Evolutionary conservation across 2,113 vertebrate species (phyloP).

Genomic region (Machaerirhynchus nigripectus): DNA sequence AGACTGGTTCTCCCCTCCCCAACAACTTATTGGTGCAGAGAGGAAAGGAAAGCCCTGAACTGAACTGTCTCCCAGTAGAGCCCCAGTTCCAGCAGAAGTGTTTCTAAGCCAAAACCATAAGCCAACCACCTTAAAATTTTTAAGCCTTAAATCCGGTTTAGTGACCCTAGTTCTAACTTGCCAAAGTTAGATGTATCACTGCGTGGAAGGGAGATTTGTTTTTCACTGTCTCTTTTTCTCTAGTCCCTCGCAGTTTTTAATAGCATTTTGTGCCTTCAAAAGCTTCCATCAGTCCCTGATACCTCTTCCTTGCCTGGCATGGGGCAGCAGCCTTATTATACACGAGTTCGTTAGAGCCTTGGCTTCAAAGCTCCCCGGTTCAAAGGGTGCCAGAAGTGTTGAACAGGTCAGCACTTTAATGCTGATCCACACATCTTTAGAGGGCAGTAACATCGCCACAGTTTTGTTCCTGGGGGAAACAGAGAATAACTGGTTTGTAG

Average conservation of each 20-base stretch:
- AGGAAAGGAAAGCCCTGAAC: background rate
- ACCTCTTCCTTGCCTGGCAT: conserved; percentile 52
- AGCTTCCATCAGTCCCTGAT: conserved; percentile 47
- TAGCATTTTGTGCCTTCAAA: conserved; percentile 57
- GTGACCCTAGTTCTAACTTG: background rate
- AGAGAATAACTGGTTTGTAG: conserved; percentile 59
- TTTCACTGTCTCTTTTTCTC: conserved; percentile 14
- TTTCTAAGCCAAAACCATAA: background rate
- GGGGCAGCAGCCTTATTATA: conserved; percentile 67
- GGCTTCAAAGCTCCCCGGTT: conserved; percentile 50
- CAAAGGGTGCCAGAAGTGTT: conserved; percentile 58
- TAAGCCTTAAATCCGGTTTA: background rate
- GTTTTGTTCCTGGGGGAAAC: conserved; percentile 66
- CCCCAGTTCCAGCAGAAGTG: background rate
- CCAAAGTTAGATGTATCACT: background rate
- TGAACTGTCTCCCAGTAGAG: background rate
- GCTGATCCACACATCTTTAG: conserved; percentile 56
- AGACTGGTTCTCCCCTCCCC: conserved; percentile 43
- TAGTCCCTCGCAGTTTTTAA: conserved; percentile 36
- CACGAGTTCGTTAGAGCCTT: conserved; percentile 58
- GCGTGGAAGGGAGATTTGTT: conserved; percentile 24
- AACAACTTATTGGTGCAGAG: conserved; percentile 13
- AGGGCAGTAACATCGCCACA: conserved; percentile 44
- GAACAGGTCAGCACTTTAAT: conserved; percentile 62
- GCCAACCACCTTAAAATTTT: background rate